Conservation (phyloP, 1,140 invertebrate genomes). For the Argopecten irradians region DNA sequence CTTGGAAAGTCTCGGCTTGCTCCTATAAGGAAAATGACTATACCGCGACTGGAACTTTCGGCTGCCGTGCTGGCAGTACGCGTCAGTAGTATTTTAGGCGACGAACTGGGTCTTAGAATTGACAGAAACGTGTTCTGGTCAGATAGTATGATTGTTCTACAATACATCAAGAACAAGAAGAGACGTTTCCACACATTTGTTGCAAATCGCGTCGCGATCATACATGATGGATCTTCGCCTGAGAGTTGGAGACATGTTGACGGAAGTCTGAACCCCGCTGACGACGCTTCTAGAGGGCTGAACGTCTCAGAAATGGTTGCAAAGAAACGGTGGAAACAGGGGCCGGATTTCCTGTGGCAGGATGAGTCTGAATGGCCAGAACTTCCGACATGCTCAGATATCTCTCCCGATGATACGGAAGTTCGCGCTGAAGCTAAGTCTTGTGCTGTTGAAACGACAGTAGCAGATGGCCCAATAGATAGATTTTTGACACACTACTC, state of each 20-base stretch:
- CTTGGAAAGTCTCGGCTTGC: conserved; percentile 44
- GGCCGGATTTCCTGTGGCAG: too few species aligned
- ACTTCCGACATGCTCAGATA: too few species aligned
- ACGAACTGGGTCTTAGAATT: conserved; percentile 33
- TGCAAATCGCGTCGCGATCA: conserved; percentile 35
- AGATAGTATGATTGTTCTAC: conserved; percentile 46
- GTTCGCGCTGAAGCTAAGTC: too few species aligned
- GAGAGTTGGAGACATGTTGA: conserved; percentile 47
- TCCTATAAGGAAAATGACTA: conserved; percentile 39
- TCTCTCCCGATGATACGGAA: too few species aligned
- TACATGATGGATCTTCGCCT: conserved; percentile 13
- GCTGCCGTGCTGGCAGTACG: conserved; percentile 30
- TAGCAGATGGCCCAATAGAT: too few species aligned
- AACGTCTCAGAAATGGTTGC: neutral
- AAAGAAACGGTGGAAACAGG: neutral
- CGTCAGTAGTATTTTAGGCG: conserved; percentile 8
- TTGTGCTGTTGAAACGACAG: too few species aligned
- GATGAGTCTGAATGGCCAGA: too few species aligned
- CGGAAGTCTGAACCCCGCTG: conserved; percentile 44
- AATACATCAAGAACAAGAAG: conserved; percentile 47
- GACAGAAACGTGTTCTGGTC: conserved; percentile 42
- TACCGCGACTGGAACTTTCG: conserved; percentile 43
- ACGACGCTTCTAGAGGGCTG: conserved; percentile 48
- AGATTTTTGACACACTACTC: too few species aligned
- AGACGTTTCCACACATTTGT: conserved; percentile 48